Percentiles rank a stretch among this genome's conserved stretches.
Evolutionary conservation across 1,140 invertebrate genomes (phyloP).

Genomic region (Drosophila bocqueti): DNA sequence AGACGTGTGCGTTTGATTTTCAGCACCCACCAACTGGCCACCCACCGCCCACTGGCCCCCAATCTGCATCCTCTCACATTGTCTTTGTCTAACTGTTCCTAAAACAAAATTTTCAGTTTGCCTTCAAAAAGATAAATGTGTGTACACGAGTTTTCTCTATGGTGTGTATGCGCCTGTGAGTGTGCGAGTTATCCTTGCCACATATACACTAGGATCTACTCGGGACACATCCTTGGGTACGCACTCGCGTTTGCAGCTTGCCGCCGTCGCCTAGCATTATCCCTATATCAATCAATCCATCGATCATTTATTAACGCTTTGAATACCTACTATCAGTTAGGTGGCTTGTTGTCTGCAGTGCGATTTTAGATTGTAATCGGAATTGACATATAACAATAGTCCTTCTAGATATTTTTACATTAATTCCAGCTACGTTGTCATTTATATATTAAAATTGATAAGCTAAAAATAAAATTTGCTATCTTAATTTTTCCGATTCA

Average conservation of each 20-base stretch:
- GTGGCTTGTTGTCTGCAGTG: constrained; percentile 10
- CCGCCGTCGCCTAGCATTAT: constrained; percentile 3
- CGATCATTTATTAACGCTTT: constrained; percentile 26
- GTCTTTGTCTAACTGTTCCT: constrained; percentile 69
- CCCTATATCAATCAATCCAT: constrained; percentile 18
- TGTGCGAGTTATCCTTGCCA: constrained; percentile 32
- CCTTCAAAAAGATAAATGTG: constrained; percentile 56
- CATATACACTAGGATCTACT: constrained; percentile 22
- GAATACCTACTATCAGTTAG: constrained; percentile 16
- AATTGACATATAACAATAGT: constrained; percentile 21
- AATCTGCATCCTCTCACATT: constrained; percentile 50
- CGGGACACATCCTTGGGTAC: constrained; percentile 19
- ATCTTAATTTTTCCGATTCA: neutral
- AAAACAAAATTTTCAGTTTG: constrained; percentile 76
- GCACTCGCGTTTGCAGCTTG: constrained; percentile 21
- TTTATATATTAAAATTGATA: neutral
- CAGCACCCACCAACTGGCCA: constrained; percentile 37
- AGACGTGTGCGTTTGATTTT: constrained; percentile 62
- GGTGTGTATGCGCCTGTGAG: neutral
- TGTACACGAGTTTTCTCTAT: constrained; percentile 36
- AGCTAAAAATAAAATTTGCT: neutral
- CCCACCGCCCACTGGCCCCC: constrained; percentile 19
- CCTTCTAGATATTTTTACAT: neutral
- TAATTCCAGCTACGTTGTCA: neutral
- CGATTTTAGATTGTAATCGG: constrained; percentile 1